A percentile compares a stretch with the other conserved stretches of the same genome.
These are phyloP conservation scores for Ctenoplectra terminalis DNA, from an alignment of 1,140 invertebrate genomes.

Conservation along the genomic window DNA sequence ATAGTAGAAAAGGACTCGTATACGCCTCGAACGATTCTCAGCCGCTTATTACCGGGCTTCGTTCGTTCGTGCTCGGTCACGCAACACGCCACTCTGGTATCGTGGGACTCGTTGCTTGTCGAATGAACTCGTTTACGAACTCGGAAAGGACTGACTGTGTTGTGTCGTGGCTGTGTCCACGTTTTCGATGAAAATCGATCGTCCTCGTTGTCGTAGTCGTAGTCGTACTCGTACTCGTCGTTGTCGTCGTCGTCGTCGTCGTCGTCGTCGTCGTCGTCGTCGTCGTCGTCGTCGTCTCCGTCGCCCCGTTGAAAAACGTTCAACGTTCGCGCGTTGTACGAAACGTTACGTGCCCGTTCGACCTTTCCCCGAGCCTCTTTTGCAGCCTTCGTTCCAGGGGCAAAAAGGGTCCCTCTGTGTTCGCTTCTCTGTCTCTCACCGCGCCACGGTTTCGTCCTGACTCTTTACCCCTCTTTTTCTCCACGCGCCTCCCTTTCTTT, in stretches of 20 bases:
- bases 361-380: slow-evolving; percentile 61
- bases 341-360: slow-evolving; percentile 63
- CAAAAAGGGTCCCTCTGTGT: slow-evolving; percentile 52
- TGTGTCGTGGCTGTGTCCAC: slow-evolving; percentile 43
- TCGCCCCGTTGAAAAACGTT: slow-evolving; percentile 47
- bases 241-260: background rate
- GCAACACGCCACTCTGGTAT: slow-evolving; percentile 50
- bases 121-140: slow-evolving; percentile 53
- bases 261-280: background rate
- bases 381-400: slow-evolving; percentile 63
- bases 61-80: slow-evolving; percentile 58
- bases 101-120: slow-evolving; percentile 57
- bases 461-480: slow-evolving; percentile 27
- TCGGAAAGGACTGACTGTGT: slow-evolving; percentile 21
- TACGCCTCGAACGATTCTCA: slow-evolving; percentile 60
- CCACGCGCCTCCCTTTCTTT: slow-evolving; percentile 17
- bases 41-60: slow-evolving; percentile 57
- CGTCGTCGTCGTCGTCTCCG: background rate
- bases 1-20: slow-evolving; percentile 25
- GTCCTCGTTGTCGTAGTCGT: background rate
- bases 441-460: slow-evolving; percentile 7
- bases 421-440: slow-evolving; percentile 19
- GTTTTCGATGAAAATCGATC: slow-evolving; percentile 69
- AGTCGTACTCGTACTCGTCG: background rate
- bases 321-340: slow-evolving; percentile 23